Conservation (phyloP, 2,888 invertebrate species). For the Elysia crispata region DNA sequence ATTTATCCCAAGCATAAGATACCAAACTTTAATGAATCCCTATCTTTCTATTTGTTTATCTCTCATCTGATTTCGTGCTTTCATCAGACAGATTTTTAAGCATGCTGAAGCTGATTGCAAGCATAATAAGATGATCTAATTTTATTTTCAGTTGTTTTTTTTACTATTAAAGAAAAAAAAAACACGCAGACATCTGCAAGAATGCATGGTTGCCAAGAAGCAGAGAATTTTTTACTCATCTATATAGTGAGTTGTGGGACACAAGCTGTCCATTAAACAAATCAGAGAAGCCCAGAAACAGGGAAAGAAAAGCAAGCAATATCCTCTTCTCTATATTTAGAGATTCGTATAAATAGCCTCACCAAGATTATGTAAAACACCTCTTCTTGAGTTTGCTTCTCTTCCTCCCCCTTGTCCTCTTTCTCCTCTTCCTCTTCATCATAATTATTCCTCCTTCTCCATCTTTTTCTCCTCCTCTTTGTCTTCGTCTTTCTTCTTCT, state of each 20-base stretch:
- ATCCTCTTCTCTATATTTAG: no score
- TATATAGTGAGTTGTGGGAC: constrained; percentile 85
- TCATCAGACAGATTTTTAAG: no score
- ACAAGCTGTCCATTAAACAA: constrained; percentile 72
- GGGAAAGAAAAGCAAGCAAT: constrained; percentile 48
- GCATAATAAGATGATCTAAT: background rate
- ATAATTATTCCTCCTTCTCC: background rate
- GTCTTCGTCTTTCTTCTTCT: constrained; percentile 15
- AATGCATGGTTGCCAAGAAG: constrained; percentile 79
- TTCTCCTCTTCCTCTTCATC: background rate
- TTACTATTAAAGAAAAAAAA: constrained; percentile 81
- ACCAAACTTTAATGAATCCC: no score
- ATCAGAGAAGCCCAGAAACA: constrained; percentile 68
- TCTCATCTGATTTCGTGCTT: background rate
- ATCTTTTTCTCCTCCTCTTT: background rate
- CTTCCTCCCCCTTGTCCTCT: background rate
- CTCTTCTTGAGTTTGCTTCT: background rate
- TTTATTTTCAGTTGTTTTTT: background rate
- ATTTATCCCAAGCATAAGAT: no score
- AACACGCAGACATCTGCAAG: constrained; percentile 88
- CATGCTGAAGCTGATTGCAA: no score
- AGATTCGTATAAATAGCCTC: no score
- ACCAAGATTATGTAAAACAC: no score
- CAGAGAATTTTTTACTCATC: constrained; percentile 94
- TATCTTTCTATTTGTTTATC: background rate